Conservation (phyloP, 2,888 invertebrate genomes). For the Tortricodes alternella region DNA sequence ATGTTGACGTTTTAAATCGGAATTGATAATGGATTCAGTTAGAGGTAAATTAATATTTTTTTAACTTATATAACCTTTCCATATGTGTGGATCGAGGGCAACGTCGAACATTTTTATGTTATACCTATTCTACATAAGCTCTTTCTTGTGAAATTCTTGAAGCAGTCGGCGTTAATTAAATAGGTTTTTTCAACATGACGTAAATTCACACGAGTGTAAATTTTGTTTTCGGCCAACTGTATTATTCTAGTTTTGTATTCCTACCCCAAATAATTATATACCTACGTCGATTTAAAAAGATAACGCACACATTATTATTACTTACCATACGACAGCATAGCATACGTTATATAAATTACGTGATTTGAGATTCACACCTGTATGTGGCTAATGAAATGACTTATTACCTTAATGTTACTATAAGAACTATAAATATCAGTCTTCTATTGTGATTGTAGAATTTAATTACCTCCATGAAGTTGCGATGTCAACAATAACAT, state of each 20-base stretch:
- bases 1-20: conserved; percentile 40
- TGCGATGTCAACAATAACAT: too few relatives aligned
- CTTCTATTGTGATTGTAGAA: too few relatives aligned
- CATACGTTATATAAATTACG: too few relatives aligned
- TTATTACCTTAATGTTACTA: too few relatives aligned
- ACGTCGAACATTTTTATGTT: conserved; percentile 21
- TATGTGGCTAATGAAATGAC: too few relatives aligned
- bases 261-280: conserved; percentile 12
- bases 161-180: conserved; percentile 6
- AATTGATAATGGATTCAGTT: conserved; percentile 63
- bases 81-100: conserved; percentile 35
- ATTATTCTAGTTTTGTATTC: conserved; percentile 1
- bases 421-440: too few relatives aligned
- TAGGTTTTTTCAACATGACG: too few relatives aligned
- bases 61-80: conserved; percentile 59
- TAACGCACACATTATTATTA: conserved; percentile 3
- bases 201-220: too few relatives aligned
- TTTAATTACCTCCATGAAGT: too few relatives aligned
- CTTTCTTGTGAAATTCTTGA: conserved; percentile 2
- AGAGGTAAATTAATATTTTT: conserved; percentile 57
- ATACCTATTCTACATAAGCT: neutral
- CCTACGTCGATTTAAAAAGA: neutral
- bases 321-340: too few relatives aligned
- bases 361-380: too few relatives aligned
- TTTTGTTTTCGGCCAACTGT: neutral